phyloP scores from a whole-genome alignment of 1,140 invertebrate species.

The Zaprionus africanus region DNA sequence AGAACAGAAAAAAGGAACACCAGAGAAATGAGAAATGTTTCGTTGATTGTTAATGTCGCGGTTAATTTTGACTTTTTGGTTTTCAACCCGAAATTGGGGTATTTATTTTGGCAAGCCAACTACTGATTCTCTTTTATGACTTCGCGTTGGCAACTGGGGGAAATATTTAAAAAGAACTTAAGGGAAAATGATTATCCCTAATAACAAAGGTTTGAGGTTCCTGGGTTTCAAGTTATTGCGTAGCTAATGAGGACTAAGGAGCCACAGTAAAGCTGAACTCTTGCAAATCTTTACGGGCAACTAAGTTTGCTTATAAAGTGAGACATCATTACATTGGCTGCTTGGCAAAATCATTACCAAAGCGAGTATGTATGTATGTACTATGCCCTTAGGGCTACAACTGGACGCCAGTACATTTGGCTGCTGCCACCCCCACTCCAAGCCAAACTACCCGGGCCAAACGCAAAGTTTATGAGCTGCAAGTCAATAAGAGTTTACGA shows the following conservation, averaged over 20 bases:
- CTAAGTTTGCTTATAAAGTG: not conserved
- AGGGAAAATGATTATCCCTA: not conserved
- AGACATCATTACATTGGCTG: not conserved
- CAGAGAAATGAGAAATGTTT: conserved; percentile 48
- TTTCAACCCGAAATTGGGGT: conserved; percentile 5
- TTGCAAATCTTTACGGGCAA: not conserved
- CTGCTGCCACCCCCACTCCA: not conserved
- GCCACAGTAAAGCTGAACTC: not conserved
- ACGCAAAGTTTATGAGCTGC: conserved; percentile 4
- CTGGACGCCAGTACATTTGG: not conserved
- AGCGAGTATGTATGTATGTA: not conserved
- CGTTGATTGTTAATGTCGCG: conserved; percentile 71
- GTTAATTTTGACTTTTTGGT: conserved; percentile 38
- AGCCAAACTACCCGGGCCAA: not conserved
- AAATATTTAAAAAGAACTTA: not conserved
- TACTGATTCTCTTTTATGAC: not conserved
- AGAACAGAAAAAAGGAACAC: not conserved
- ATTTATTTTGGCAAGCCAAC: not conserved
- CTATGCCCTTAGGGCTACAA: not conserved
- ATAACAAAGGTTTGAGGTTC: not conserved
- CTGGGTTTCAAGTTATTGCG: not conserved
- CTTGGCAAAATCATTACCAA: not conserved
- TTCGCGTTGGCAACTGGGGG: not conserved
- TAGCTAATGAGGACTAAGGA: not conserved
- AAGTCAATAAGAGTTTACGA: conserved; percentile 16